Conservation (phyloP, 1,140 invertebrate genomes). For the Acromyrmex heyeri region DNA sequence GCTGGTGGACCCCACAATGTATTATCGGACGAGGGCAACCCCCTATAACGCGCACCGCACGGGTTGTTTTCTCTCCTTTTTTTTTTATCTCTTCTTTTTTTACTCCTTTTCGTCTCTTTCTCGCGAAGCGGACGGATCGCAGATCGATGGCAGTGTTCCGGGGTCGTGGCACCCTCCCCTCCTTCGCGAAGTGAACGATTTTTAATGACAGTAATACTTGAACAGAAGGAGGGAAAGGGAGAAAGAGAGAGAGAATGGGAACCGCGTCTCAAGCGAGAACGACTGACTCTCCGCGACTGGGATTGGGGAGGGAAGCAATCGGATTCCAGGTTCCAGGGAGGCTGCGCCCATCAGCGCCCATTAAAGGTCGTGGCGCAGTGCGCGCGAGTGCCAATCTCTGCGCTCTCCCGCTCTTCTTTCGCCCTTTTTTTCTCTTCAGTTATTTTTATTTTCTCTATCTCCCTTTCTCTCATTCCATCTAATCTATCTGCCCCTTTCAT, state of each 20-base stretch:
- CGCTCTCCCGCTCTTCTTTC: conserved; percentile 18
- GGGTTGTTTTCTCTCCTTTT: background rate
- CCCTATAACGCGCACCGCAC: conserved; percentile 2
- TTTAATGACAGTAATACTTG: conserved; percentile 13
- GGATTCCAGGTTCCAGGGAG: conserved; percentile 73
- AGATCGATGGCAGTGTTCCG: conserved; percentile 44
- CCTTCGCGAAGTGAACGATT: background rate
- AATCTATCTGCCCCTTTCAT: background rate
- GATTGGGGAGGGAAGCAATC: conserved; percentile 63
- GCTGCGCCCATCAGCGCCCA: conserved; percentile 73
- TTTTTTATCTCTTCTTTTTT: background rate
- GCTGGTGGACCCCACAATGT: conserved; percentile 9
- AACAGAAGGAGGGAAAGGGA: background rate
- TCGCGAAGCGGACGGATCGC: conserved; percentile 35
- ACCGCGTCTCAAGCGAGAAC: conserved; percentile 42
- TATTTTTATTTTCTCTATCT: conserved; percentile 1
- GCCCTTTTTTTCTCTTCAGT: background rate
- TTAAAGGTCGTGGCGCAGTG: conserved; percentile 78
- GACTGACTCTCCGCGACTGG: conserved; percentile 51
- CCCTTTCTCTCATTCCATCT: background rate
- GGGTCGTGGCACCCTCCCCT: background rate
- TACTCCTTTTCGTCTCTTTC: background rate
- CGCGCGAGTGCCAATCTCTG: conserved; percentile 64
- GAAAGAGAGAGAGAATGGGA: background rate
- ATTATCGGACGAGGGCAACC: conserved; percentile 50